Percentiles rank a stretch among this genome's conserved stretches.
These are phyloP conservation scores for Gorsachius goisagi DNA, from an alignment of 2,113 vertebrate species.

Conservation along the genomic window DNA sequence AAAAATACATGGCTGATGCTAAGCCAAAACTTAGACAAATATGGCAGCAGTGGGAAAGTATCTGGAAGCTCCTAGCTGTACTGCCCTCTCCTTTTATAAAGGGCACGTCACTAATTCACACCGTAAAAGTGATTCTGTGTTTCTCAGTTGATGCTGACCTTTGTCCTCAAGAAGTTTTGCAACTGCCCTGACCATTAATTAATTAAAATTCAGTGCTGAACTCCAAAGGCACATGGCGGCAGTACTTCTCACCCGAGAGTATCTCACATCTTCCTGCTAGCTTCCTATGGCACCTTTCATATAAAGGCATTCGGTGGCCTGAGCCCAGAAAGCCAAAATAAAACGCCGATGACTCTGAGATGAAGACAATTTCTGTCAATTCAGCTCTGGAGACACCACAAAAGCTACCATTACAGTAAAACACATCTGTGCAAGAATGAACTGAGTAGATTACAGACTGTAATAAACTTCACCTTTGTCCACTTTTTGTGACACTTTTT, in stretches of 20 bases:
- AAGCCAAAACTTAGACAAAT: background rate
- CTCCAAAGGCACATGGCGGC: background rate
- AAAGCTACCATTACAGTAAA: background rate
- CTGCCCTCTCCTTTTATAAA: background rate
- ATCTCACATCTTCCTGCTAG: background rate
- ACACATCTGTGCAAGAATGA: background rate
- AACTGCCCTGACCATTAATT: background rate
- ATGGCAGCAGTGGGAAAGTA: background rate
- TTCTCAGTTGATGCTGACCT: background rate
- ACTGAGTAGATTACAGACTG: background rate
- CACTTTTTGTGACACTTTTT: background rate
- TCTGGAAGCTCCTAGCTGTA: background rate
- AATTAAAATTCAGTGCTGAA: background rate
- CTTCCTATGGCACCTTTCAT: background rate
- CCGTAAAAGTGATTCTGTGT: background rate
- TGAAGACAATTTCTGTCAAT: background rate
- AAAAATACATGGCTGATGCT: background rate
- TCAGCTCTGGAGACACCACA: background rate
- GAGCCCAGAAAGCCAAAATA: background rate
- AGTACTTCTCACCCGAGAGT: background rate
- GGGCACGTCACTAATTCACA: background rate
- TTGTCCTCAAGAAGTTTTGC: background rate
- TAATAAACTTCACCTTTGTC: background rate
- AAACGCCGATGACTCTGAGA: background rate
- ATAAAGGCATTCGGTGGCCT: background rate